A percentile compares a stretch with the other conserved stretches of the same genome.
Evolutionary conservation across 2,888 invertebrate species (phyloP).

Genomic region (Phytoseiulus persimilis): DNA sequence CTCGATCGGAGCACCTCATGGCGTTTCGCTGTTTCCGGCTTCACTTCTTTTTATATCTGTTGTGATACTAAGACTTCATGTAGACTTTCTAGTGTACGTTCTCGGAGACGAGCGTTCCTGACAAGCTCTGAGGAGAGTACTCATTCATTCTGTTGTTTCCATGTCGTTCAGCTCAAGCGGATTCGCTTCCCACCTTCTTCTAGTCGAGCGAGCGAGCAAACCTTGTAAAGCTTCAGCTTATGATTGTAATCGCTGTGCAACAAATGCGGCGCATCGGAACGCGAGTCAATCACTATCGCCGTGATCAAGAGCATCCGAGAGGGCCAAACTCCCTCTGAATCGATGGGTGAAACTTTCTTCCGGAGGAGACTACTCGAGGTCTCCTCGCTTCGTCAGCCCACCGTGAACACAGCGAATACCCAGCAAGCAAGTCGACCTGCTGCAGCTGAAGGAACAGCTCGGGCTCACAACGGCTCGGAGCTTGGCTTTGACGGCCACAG

Average conservation of each 20-base stretch:
- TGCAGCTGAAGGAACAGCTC: neutral
- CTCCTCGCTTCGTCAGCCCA: neutral
- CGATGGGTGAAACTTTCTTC: neutral
- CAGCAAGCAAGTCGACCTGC: neutral
- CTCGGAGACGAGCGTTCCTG: neutral
- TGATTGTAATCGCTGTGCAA: neutral
- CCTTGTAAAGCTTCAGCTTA: neutral
- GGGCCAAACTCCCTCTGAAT: too few relatives aligned
- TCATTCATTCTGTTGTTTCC: too few relatives aligned
- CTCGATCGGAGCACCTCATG: neutral
- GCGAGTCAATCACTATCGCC: neutral
- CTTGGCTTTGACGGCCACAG: neutral
- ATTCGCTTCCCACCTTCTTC: neutral
- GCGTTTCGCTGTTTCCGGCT: neutral
- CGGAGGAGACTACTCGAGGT: neutral
- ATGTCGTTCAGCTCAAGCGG: neutral
- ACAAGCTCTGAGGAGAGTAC: too few relatives aligned
- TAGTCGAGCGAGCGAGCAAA: neutral
- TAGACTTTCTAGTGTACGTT: neutral
- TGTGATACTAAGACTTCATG: neutral
- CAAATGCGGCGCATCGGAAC: neutral
- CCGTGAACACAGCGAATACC: neutral
- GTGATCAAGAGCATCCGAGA: too few relatives aligned
- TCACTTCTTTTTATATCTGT: neutral
- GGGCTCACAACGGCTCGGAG: neutral